Evolutionary conservation across 2,888 invertebrate genomes (phyloP), one percentile per base, ranked within the genome.

Genomic region (Drosophila diplacantha): DNA sequence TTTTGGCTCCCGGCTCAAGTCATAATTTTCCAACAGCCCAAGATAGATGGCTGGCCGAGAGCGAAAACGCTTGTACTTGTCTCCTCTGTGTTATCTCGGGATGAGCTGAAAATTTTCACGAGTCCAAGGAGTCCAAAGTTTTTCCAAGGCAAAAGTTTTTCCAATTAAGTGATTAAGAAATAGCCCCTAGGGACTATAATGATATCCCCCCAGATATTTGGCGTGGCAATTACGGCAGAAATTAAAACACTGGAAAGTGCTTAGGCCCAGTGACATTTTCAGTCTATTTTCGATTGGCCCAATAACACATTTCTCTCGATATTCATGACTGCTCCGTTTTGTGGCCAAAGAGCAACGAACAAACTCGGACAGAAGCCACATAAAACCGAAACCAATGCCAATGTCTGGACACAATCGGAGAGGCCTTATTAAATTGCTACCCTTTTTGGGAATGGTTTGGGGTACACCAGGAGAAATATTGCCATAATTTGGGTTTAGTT

Each of bases 101-200:
- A 50, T 50, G 61, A 47, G 61, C 60, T 41, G 39, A 47, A 59
- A 49, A 61, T 43, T 43, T 49, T 31, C 58, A 44, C 58, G 44
- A 57, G 18, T 60, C 47, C 34, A n/a, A 29, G 29, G 44, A 44
- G 35, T 9, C 41, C 31, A 31, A 61, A 60, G 18, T 41, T 50
- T 61, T 35, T 22, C 16, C 18, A 29, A 22, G 34, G 31, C 50
- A 20, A 61, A 61, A 61, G 35, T 61, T 61, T 61, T 61, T 18
- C 61, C 50, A 61, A 61, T 61, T 61, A 61, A 41, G 41, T 37
- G 61, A 61, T 61, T 61, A 61, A 35, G 20, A 50, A 50, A 50
- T 29, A 35, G 61, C 49, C 50, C 14, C 16, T 4, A 41, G 37
- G 60, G 41, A n/a, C 22, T 11, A 20, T 39, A 20, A 31, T 14